phyloP scores from a whole-genome alignment of 2,113 vertebrate species.

The Bubo blakistoni region DNA sequence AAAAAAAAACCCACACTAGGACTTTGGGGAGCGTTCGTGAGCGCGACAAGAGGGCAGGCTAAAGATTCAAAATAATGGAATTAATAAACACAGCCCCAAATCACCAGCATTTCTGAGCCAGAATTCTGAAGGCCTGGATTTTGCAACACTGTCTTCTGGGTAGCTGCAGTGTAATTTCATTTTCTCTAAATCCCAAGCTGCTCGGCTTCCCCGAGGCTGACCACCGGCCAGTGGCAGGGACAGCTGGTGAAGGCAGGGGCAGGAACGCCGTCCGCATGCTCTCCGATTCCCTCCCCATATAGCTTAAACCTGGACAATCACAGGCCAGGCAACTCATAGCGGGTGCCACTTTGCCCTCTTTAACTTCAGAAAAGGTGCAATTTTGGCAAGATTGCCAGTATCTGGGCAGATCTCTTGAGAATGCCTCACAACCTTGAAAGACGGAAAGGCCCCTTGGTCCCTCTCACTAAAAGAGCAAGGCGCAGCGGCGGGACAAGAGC shows the following conservation, averaged over 20 bases:
- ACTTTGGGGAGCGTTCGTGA: not conserved
- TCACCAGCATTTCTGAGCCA: not conserved
- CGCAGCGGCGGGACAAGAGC: not conserved
- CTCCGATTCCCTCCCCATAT: rapidly evolving
- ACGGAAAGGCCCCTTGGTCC: not conserved
- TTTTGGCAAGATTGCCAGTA: not conserved
- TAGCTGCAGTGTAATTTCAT: not conserved
- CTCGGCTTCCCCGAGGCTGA: not conserved
- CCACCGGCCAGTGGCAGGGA: not conserved
- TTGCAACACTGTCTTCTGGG: not conserved
- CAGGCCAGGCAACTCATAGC: rapidly evolving
- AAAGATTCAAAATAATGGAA: not conserved
- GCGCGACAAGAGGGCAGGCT: not conserved
- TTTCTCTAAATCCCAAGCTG: not conserved
- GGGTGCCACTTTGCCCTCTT: not conserved
- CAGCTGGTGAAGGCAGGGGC: not conserved
- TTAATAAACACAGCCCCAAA: not conserved
- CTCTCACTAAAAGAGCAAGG: not conserved
- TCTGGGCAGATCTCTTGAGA: not conserved
- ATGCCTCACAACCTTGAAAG: not conserved
- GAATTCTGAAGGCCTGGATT: not conserved
- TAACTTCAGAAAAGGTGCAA: not conserved
- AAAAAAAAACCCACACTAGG: too few relatives aligned
- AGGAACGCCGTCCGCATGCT: not conserved
- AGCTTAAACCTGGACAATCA: not conserved